A percentile compares a stretch with the other conserved stretches of the same genome.
Conservation (phyloP, 2,113 vertebrate genomes). For the Poeciliopsis occidentalis region DNA sequence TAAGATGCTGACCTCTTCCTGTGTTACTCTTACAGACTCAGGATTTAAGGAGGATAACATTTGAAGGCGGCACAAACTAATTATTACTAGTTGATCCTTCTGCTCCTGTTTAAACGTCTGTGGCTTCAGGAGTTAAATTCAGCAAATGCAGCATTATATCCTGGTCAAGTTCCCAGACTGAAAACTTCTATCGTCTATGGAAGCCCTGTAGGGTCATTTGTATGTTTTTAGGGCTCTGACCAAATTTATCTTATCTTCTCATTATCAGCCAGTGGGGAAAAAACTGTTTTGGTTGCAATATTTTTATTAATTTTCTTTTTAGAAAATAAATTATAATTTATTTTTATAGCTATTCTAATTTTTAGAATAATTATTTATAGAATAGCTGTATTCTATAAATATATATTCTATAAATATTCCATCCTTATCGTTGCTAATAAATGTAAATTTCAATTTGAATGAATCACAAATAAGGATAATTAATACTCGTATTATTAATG, state of each 20-base stretch:
- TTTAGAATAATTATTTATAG: too few species aligned
- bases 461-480: too few species aligned
- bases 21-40: background rate
- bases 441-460: too few species aligned
- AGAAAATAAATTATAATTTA: too few species aligned
- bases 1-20: background rate
- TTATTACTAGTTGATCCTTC: background rate
- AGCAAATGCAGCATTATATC: slow-evolving; percentile 8
- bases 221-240: background rate
- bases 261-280: background rate
- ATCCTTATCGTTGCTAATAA: too few species aligned
- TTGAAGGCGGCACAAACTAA: slow-evolving; percentile 17
- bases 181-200: background rate
- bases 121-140: slow-evolving; percentile 26
- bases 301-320: too few species aligned
- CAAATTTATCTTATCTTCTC: background rate
- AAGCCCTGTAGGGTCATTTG: background rate
- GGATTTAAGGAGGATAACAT: background rate
- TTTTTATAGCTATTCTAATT: too few species aligned
- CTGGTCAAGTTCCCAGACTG: background rate
- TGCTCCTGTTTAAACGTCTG: background rate
- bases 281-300: too few species aligned
- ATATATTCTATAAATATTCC: too few species aligned
- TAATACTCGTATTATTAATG: too few species aligned
- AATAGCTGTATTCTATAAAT: too few species aligned